phyloP scores from a whole-genome alignment of 1,140 invertebrate species.

The Eriosoma lanigerum region DNA sequence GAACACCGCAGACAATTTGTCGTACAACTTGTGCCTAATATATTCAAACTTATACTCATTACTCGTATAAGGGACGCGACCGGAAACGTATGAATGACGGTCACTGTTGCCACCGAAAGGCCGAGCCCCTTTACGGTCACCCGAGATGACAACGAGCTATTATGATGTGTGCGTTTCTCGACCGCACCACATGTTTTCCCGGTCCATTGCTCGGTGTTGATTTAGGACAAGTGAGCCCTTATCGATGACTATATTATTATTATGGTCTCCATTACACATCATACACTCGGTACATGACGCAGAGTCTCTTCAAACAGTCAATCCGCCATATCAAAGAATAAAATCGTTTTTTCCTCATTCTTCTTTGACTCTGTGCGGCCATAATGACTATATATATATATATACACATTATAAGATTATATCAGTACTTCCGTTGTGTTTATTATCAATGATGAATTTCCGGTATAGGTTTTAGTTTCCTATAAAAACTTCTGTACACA shows the following conservation, averaged over 20 bases:
- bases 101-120: constrained; percentile 25
- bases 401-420: no score
- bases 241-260: constrained; percentile 5
- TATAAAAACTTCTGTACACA: no score
- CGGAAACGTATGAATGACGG: constrained; percentile 44
- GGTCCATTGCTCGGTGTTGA: constrained; percentile 36
- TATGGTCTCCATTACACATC: constrained; percentile 19
- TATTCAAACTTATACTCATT: no score
- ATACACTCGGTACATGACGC: not conserved
- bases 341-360: not conserved
- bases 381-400: no score
- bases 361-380: not conserved
- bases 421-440: constrained; percentile 8
- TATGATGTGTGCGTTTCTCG: constrained; percentile 24
- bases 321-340: constrained; percentile 3
- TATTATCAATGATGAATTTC: constrained; percentile 32
- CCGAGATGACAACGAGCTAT: constrained; percentile 42
- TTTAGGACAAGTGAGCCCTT: constrained; percentile 40
- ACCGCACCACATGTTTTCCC: constrained; percentile 26
- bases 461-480: constrained; percentile 10
- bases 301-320: constrained; percentile 11
- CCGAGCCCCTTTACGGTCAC: constrained; percentile 34
- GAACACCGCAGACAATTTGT: not conserved
- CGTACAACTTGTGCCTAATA: not conserved
- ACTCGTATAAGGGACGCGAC: constrained; percentile 1